These are phyloP conservation scores for Oreortyx pictus DNA, from an alignment of 2,797 vertebrate genomes.

Conservation along the genomic window DNA sequence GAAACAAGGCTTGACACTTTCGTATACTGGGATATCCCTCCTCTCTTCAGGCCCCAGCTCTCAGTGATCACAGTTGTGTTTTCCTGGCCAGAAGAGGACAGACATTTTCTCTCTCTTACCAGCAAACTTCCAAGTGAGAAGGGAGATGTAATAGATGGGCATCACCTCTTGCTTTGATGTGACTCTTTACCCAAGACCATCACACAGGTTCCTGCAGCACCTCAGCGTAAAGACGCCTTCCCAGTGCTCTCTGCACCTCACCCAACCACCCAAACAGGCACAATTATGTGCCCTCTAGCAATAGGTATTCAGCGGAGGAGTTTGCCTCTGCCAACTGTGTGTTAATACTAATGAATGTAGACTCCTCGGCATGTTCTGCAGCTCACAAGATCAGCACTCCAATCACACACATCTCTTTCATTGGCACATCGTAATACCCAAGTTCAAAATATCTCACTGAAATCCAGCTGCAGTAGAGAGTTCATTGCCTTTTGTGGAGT, in stretches of 20 bases:
- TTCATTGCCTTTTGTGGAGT: not conserved
- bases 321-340: not conserved
- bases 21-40: not conserved
- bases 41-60: not conserved
- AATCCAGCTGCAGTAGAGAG: not conserved
- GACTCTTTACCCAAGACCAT: not conserved
- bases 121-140: not conserved
- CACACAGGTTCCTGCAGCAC: not conserved
- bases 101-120: not conserved
- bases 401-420: not conserved
- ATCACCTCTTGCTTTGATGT: not conserved
- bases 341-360: slow-evolving; percentile 24
- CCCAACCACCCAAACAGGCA: not conserved
- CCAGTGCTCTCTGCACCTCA: not conserved
- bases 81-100: not conserved
- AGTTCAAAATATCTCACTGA: not conserved
- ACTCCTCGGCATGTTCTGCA: slow-evolving; percentile 3
- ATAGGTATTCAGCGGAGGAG: not conserved
- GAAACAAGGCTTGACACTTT: not conserved
- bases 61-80: not conserved
- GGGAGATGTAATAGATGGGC: not conserved
- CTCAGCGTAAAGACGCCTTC: not conserved
- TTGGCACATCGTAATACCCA: fast-evolving
- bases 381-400: not conserved
- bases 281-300: slow-evolving; percentile 39